These are phyloP conservation scores for Miichthys miiuy DNA, from an alignment of 2,797 vertebrate genomes.

Conservation along the genomic window DNA sequence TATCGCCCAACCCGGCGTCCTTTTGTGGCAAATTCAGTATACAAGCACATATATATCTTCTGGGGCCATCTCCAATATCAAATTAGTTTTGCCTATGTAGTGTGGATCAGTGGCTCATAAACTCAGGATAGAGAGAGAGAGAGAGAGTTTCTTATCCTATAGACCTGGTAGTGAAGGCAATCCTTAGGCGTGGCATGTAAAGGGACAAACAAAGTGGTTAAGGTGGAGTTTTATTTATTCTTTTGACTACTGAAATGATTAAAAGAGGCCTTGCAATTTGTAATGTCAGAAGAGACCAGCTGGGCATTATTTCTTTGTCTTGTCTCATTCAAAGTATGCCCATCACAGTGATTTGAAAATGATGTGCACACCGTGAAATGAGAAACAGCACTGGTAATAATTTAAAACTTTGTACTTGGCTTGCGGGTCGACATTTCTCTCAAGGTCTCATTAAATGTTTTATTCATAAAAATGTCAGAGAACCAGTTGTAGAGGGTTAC, in stretches of 20 bases:
- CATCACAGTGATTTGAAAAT: constrained; percentile 12
- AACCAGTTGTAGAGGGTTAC: constrained; percentile 5
- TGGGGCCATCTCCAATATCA: background rate
- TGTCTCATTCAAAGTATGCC: constrained; percentile 14
- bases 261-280: background rate
- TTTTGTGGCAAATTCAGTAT: background rate
- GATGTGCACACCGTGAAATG: constrained; percentile 27
- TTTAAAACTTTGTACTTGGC: constrained; percentile 29
- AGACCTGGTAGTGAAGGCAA: background rate
- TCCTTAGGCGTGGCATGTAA: background rate
- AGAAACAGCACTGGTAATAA: constrained; percentile 22
- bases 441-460: constrained; percentile 34
- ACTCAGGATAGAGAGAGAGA: background rate
- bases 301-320: background rate
- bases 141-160: background rate
- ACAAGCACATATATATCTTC: background rate
- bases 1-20: too few species aligned
- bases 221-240: too few species aligned
- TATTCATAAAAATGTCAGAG: constrained; percentile 15
- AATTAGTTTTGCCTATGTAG: background rate
- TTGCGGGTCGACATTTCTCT: constrained; percentile 46
- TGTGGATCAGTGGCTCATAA: background rate
- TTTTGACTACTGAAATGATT: background rate
- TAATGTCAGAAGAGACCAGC: background rate
- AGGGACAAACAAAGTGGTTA: background rate